These are phyloP conservation scores for Hylyphantes graminicola DNA, from an alignment of 1,140 invertebrate genomes.

Conservation along the genomic window DNA sequence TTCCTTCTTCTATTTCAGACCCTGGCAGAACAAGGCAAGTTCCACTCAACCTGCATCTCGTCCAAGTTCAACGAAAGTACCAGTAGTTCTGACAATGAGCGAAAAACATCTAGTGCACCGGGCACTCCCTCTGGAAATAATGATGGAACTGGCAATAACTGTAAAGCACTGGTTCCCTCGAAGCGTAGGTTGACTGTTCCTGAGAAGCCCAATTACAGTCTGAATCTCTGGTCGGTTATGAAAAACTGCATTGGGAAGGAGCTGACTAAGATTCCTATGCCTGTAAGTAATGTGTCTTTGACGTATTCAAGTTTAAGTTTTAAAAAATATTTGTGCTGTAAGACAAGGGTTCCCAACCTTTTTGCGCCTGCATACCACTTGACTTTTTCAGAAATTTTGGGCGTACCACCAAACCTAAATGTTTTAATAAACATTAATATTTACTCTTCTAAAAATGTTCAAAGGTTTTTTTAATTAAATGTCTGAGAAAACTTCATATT, in stretches of 20 bases:
- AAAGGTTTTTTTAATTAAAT: too few species aligned
- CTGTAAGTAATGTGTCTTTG: conserved; percentile 71
- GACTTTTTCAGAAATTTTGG: too few species aligned
- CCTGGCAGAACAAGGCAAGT: conserved; percentile 31
- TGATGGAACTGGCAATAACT: not conserved
- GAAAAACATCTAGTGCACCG: conserved; percentile 21
- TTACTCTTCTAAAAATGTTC: too few species aligned
- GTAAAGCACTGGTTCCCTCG: conserved; percentile 12
- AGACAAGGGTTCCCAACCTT: too few species aligned
- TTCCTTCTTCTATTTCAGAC: conserved; percentile 23
- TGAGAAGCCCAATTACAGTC: conserved; percentile 94
- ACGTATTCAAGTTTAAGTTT: too few species aligned
- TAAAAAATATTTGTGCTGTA: not conserved
- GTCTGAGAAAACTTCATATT: too few species aligned
- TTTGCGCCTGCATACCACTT: too few species aligned
- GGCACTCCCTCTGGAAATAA: not conserved
- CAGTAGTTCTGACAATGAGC: conserved; percentile 18
- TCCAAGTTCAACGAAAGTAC: conserved; percentile 4
- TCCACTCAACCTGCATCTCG: conserved; percentile 31
- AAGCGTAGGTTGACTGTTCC: conserved; percentile 81
- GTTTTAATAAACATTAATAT: too few species aligned
- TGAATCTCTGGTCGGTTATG: conserved; percentile 99
- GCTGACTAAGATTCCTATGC: conserved; percentile 99
- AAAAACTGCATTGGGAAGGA: conserved; percentile 99
- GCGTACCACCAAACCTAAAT: too few species aligned